Base-by-base conservation (phyloP, 2,113 vertebrate species). In the Piprites chloris region DNA sequence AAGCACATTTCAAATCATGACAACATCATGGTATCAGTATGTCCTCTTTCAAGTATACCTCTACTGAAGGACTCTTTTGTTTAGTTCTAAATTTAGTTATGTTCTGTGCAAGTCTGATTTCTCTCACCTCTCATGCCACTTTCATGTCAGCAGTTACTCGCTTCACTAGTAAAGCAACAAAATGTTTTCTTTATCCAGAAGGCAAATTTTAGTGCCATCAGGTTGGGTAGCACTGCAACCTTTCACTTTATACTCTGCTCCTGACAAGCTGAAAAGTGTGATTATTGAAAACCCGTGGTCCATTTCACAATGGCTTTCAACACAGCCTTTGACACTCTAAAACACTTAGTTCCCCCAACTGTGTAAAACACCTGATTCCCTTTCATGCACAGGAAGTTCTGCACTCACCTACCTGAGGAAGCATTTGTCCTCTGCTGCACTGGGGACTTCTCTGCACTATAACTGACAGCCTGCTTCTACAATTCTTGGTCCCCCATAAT, bases 21-120 rank as follows among this genome's bases (percentile, higher is more conserved):
- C 4, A 56, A 20, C 0, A 0, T 37, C 69, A 59, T 18, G 63
- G 68, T 26, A 71, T 22, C 0, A 2, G 27, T 39, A 53, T 41
- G 33, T 33, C 71, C 49, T 27, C 32, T 78, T 77, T 72, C 65
- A 73, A 12, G 24, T 24, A 8, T 4, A 50, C 14, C 23, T 81
- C 22, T 80, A 19, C n/a, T 37, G 68, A 72, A 73, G 44, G 69
- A 72, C 28, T 0, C 30, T 77, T 52, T 41, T 87, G 49, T 33
- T 80, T 61, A 55, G 18, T 41, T 30, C 26, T 61, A 89, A 15
- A 62, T 73, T 50, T 73, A 69, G 7, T 3, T 58, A 28, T 20
- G 15, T 32, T 62, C 65, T 66, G 42, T 9, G 39, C 12, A 85
- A 67, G 44, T 67, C 47, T 39, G 47, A 52, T 37, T 72, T 23